Base-by-base conservation (phyloP, 37 sponge, comb jelly and placozoan species). In the Aphrocallistes beatrix region DNA sequence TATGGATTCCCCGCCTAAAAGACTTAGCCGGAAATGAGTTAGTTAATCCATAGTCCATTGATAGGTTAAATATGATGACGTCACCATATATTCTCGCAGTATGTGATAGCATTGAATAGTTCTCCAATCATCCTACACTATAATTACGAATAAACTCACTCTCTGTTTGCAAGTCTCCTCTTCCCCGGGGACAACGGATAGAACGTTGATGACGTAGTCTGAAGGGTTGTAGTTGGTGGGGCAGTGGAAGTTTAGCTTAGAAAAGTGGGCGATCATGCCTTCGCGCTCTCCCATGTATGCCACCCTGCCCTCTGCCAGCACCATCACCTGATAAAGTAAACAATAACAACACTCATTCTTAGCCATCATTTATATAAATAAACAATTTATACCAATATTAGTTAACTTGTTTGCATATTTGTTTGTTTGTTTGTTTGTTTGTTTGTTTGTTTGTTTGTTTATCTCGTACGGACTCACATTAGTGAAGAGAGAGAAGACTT, bases 191-290 rank as follows among this genome's bases (percentile, higher is more conserved):
- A 89, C 51, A 1, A 89, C 88, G 51, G 90, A 82, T 23, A 89
- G 83, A 8, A 83, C 82, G 51, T 81, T 75, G 49, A 89, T 85
- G 21, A 45, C 88, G 75, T 87, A 85, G 37, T 89, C 90, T 30
- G 90, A 87, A 10, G 87, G 90, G 49, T 89, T 89, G 50, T 83
- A 89, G 81, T 89, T 89, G 10, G 39, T 50, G 16, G 90, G 90
- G 84, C 90, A 89, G 47, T 36, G 81, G n/a, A 83, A 89, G 47
- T 49, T 49, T 8, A 88, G 47, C 13, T 37, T 75, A 17, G 49
- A 50, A 81, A 88, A 88, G n/a, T 88, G 38, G 9, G 51, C 84
- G 17, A 88, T 23, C 37, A 87, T 49, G 13, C 36, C 40, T 13
- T 82, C 69, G 13, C 87, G 13, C 30, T 45, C 37, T 3, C 88